Percentiles rank a stretch among this genome's conserved stretches.
Evolutionary conservation across 2,888 invertebrate genomes (phyloP).

Genomic region (Philopedon plagiatum): DNA sequence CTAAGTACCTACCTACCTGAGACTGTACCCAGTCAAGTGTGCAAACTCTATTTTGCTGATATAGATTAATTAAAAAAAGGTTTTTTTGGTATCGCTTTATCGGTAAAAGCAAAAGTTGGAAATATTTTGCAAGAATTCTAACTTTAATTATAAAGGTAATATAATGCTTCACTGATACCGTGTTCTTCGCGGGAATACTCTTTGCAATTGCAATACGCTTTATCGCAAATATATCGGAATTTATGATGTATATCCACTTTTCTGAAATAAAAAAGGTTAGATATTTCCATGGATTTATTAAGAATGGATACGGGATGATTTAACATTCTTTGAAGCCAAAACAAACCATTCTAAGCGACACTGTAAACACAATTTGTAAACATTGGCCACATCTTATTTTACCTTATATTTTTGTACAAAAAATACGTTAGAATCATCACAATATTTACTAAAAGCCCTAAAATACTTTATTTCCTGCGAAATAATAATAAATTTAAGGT

Average conservation of each 20-base stretch:
- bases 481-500: too few relatives aligned
- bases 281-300: too few relatives aligned
- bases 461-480: too few relatives aligned
- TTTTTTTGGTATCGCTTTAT: constrained; percentile 12
- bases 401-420: too few relatives aligned
- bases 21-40: constrained; percentile 37
- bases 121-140: constrained; percentile 39
- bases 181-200: constrained; percentile 40
- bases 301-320: too few relatives aligned
- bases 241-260: constrained; percentile 46
- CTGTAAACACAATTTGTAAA: too few relatives aligned
- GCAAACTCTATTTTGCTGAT: constrained; percentile 41
- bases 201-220: constrained; percentile 33
- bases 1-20: too few relatives aligned
- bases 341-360: too few relatives aligned
- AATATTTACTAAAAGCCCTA: too few relatives aligned
- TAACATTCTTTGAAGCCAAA: too few relatives aligned
- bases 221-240: constrained; percentile 43
- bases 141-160: constrained; percentile 46
- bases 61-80: constrained; percentile 42
- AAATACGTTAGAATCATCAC: too few relatives aligned
- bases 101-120: constrained; percentile 41
- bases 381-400: too few relatives aligned
- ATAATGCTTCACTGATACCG: constrained; percentile 46
- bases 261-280: not conserved